phyloP scores from a whole-genome alignment of 2,888 invertebrate genomes.

The Lampropteryx suffumata region DNA sequence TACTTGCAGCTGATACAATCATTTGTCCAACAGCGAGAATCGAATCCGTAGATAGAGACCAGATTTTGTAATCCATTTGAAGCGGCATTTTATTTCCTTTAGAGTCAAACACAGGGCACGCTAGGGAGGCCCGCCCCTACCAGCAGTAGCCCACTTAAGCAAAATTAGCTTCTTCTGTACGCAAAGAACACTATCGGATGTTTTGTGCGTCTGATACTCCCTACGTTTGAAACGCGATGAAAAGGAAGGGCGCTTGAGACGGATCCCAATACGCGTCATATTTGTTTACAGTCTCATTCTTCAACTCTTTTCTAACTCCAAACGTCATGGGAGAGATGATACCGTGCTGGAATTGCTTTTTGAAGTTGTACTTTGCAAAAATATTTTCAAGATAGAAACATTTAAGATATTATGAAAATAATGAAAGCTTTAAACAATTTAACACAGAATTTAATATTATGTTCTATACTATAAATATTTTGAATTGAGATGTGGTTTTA shows the following conservation, averaged over 20 bases:
- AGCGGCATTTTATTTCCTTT: conserved; percentile 61
- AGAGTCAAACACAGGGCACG: conserved; percentile 61
- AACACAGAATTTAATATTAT: too few relatives aligned
- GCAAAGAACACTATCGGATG: conserved; percentile 80
- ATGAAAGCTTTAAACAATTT: too few relatives aligned
- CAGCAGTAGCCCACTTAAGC: conserved; percentile 79
- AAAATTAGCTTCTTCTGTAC: conserved; percentile 81
- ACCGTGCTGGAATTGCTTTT: too few relatives aligned
- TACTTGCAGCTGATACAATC: too few relatives aligned
- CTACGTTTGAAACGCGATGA: conserved; percentile 70
- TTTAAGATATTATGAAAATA: too few relatives aligned
- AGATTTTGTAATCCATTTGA: neutral
- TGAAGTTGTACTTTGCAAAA: too few relatives aligned
- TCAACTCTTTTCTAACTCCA: neutral
- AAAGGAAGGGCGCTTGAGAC: conserved; percentile 52
- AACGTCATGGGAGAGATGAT: neutral
- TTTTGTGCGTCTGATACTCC: conserved; percentile 69
- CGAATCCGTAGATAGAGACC: too few relatives aligned
- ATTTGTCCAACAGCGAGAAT: too few relatives aligned
- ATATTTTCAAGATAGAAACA: too few relatives aligned
- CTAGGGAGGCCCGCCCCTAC: conserved; percentile 51
- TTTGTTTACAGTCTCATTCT: conserved; percentile 14
- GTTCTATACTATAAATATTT: too few relatives aligned
- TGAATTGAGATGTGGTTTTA: too few relatives aligned
- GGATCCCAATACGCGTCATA: conserved; percentile 52